A percentile compares a stretch with the other conserved stretches of the same genome.
phyloP scores from a whole-genome alignment of 2,797 vertebrate genomes.

The Eremophila alpestris region DNA sequence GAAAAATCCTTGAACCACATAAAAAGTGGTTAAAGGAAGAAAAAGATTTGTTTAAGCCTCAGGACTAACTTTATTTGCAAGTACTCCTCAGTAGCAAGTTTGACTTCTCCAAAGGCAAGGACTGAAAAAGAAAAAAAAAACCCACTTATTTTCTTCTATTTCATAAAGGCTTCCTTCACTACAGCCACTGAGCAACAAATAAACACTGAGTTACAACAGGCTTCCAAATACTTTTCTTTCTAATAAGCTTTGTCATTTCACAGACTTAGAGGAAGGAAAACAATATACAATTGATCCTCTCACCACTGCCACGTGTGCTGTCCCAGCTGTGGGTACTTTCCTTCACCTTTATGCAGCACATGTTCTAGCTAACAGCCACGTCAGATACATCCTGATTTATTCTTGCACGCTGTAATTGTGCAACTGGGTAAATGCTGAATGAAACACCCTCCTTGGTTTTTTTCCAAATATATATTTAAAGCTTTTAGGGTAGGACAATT shows the following conservation, averaged over 20 bases:
- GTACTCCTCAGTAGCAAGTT: neutral
- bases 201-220: neutral
- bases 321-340: neutral
- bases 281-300: neutral
- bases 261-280: neutral
- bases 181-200: neutral
- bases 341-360: neutral
- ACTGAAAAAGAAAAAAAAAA: neutral
- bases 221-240: neutral
- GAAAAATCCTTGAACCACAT: conserved; percentile 56
- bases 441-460: neutral
- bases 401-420: neutral
- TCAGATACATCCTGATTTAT: neutral
- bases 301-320: fast-evolving
- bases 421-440: neutral
- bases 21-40: conserved; percentile 50
- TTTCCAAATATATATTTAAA: neutral
- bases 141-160: neutral
- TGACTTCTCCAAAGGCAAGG: conserved; percentile 23
- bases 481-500: neutral
- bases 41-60: conserved; percentile 57
- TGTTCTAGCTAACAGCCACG: neutral
- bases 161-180: neutral
- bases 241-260: neutral
- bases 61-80: conserved; percentile 54